These are phyloP conservation scores for Drosophila tropicalis DNA, from an alignment of 1,140 invertebrate species.

Conservation along the genomic window DNA sequence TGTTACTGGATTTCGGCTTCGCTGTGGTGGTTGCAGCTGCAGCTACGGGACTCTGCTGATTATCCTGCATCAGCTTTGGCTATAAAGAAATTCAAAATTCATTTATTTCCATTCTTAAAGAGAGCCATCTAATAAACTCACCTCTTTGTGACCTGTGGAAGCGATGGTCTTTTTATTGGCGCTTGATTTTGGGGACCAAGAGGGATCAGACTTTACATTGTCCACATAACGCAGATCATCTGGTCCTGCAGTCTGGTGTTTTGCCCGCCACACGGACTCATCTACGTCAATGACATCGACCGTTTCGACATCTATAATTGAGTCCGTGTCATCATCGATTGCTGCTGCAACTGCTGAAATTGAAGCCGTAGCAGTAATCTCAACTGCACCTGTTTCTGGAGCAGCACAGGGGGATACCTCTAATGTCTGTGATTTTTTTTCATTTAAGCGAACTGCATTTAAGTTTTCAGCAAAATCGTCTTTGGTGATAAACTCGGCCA, in stretches of 20 bases:
- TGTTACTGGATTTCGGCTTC: conserved; percentile 53
- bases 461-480: conserved; percentile 69
- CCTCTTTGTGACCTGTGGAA: conserved; percentile 49
- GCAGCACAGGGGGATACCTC: background rate
- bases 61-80: conserved; percentile 30
- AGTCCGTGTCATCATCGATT: conserved; percentile 68
- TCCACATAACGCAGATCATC: conserved; percentile 69
- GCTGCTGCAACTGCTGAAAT: conserved; percentile 29
- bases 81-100: conserved; percentile 27
- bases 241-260: background rate
- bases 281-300: conserved; percentile 68
- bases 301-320: conserved; percentile 80
- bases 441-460: conserved; percentile 31
- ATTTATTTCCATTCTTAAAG: background rate
- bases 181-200: conserved; percentile 65
- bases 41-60: background rate
- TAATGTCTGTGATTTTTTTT: conserved; percentile 14
- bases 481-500: conserved; percentile 81
- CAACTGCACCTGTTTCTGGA: background rate
- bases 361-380: background rate
- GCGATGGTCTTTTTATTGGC: conserved; percentile 41
- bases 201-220: conserved; percentile 74
- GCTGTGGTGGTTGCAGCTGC: conserved; percentile 1
- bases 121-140: conserved; percentile 28
- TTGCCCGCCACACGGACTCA: conserved; percentile 33